These are phyloP conservation scores for Yponomeuta malinellus DNA, from an alignment of 2,888 invertebrate genomes.

Conservation along the genomic window DNA sequence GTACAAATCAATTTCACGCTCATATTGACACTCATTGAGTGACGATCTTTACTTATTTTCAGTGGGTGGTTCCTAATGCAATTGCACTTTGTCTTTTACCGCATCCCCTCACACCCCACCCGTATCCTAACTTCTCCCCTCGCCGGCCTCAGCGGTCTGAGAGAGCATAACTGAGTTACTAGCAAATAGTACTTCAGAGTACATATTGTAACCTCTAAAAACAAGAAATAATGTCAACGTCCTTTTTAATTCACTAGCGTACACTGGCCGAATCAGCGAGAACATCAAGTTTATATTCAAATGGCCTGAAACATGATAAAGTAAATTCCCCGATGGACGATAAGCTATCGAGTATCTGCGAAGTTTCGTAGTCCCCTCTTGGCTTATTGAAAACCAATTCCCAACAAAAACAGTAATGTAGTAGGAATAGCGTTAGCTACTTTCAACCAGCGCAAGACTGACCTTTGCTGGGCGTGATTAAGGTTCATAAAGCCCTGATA, in stretches of 20 bases:
- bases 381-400: background rate
- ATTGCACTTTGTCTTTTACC: constrained; percentile 2
- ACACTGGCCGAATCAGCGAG: background rate
- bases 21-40: background rate
- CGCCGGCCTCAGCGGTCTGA: background rate
- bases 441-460: background rate
- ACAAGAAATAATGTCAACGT: no score
- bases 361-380: background rate
- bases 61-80: background rate
- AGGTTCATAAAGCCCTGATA: constrained; percentile 56
- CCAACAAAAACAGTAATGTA: background rate
- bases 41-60: background rate
- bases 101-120: background rate
- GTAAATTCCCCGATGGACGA: background rate
- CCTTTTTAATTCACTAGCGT: background rate
- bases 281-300: background rate
- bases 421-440: background rate
- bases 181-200: background rate
- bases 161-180: background rate
- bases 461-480: constrained; percentile 18
- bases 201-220: no score
- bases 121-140: background rate
- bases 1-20: background rate
- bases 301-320: background rate
- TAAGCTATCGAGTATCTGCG: background rate